These are phyloP conservation scores for Semicossyphus pulcher DNA, from an alignment of 2,113 vertebrate genomes.

Conservation along the genomic window DNA sequence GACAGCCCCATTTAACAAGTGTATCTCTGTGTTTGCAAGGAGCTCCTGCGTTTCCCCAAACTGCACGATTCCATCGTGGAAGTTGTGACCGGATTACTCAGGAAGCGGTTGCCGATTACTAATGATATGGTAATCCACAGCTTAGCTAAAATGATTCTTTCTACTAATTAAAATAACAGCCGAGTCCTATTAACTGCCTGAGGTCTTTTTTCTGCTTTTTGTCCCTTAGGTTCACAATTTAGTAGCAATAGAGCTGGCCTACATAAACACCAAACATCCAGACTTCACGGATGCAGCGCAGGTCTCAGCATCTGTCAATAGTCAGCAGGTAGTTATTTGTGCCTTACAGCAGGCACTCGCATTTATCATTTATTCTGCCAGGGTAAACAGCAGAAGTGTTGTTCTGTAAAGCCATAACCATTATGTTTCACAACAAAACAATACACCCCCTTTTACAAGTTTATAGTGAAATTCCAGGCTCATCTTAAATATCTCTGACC, in stretches of 20 bases:
- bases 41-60: conserved; percentile 87
- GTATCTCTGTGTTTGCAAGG: conserved; percentile 70
- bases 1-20: background rate
- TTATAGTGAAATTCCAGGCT: conserved; percentile 1
- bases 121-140: conserved; percentile 85
- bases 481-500: conserved; percentile 39
- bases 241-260: conserved; percentile 87
- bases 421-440: conserved; percentile 14
- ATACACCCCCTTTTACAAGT: conserved; percentile 1
- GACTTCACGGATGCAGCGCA: conserved; percentile 86
- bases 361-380: conserved; percentile 26
- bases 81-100: conserved; percentile 86
- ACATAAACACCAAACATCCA: conserved; percentile 89
- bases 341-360: conserved; percentile 12
- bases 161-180: conserved; percentile 15
- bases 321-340: conserved; percentile 81
- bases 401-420: conserved; percentile 19
- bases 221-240: conserved; percentile 84
- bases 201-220: background rate
- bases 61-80: conserved; percentile 88
- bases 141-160: conserved; percentile 19
- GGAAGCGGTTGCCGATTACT: conserved; percentile 86
- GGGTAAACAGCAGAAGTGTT: conserved; percentile 12
- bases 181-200: background rate
- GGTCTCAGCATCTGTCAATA: conserved; percentile 87